These are phyloP conservation scores for Cosmia trapezina DNA, from an alignment of 2,888 invertebrate genomes.

Conservation along the genomic window DNA sequence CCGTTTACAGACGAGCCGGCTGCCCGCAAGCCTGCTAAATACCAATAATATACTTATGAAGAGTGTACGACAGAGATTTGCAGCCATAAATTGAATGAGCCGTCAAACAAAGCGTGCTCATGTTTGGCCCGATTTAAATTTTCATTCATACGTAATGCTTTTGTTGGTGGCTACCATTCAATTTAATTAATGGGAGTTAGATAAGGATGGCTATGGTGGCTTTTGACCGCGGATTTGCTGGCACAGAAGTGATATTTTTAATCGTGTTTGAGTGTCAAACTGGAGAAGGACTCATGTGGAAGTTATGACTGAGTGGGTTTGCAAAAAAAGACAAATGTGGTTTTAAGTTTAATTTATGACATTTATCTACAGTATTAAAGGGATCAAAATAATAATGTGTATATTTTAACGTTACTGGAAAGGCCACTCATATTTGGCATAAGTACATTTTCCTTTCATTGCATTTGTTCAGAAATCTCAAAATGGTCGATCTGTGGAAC, in stretches of 20 bases:
- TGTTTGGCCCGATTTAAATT: constrained; percentile 80
- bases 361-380: not conserved
- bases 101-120: constrained; percentile 65
- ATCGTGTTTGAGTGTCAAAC: constrained; percentile 49
- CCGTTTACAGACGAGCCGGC: constrained; percentile 76
- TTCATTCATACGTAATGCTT: constrained; percentile 73
- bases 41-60: constrained; percentile 83
- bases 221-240: constrained; percentile 61
- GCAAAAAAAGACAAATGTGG: constrained; percentile 12
- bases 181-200: constrained; percentile 69
- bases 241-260: constrained; percentile 59
- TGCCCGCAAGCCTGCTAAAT: constrained; percentile 84
- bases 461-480: not conserved
- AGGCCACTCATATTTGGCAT: not conserved
- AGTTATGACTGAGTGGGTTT: constrained; percentile 24
- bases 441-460: not conserved
- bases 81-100: constrained; percentile 82
- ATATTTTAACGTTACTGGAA: too few relatives aligned
- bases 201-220: constrained; percentile 61
- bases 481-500: not conserved
- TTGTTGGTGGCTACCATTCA: constrained; percentile 70
- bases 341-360: constrained; percentile 31
- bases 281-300: constrained; percentile 14
- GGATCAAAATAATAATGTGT: not conserved
- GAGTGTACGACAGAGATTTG: constrained; percentile 84